These are phyloP conservation scores for Homarus americanus DNA, from an alignment of 1,140 invertebrate genomes.

Conservation along the genomic window DNA sequence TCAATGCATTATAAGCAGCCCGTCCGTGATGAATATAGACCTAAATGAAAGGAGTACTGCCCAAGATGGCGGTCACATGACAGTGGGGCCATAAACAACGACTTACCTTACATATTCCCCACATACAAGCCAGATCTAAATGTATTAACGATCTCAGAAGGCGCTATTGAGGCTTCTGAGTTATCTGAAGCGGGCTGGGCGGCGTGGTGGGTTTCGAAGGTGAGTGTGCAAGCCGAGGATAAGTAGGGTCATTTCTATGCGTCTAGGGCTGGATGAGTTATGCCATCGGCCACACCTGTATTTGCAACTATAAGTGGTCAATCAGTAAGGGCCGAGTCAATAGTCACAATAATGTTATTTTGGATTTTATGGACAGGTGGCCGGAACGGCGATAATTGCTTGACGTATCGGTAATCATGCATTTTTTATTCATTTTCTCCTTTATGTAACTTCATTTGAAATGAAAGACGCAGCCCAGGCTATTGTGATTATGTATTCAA, in stretches of 20 bases:
- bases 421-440: slow-evolving; percentile 57
- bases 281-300: slow-evolving; percentile 47
- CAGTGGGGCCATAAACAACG: neutral
- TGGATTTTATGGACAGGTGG: slow-evolving; percentile 43
- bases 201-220: slow-evolving; percentile 30
- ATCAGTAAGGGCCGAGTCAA: slow-evolving; percentile 49
- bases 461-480: slow-evolving; percentile 32
- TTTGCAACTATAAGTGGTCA: slow-evolving; percentile 59
- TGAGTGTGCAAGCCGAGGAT: neutral
- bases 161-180: slow-evolving; percentile 4
- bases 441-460: slow-evolving; percentile 59
- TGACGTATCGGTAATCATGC: slow-evolving; percentile 15
- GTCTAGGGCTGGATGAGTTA: slow-evolving; percentile 51
- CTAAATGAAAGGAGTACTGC: neutral
- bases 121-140: slow-evolving; percentile 1
- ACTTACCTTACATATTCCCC: no score
- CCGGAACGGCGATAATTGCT: slow-evolving; percentile 46
- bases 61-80: neutral
- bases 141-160: neutral
- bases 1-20: neutral
- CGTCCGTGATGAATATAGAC: neutral
- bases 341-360: slow-evolving; percentile 37
- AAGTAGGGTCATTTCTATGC: slow-evolving; percentile 57
- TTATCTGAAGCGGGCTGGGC: neutral
- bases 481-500: slow-evolving; percentile 50